A percentile compares a stretch with the other conserved stretches of the same genome.
Evolutionary conservation across 2,113 vertebrate genomes (phyloP).

Genomic region (Ochotona curzoniae): DNA sequence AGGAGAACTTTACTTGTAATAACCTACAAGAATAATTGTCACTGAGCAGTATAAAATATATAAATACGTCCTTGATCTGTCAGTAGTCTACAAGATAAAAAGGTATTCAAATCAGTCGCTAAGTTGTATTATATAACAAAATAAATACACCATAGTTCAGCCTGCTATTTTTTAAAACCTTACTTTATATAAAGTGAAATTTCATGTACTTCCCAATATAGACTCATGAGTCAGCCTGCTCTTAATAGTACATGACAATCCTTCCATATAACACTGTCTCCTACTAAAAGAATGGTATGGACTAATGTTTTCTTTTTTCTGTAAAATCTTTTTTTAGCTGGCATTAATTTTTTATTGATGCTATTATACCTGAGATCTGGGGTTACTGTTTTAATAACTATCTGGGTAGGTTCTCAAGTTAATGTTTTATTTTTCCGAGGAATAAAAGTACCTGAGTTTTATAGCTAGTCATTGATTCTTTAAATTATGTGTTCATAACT

Average conservation of each 20-base stretch:
- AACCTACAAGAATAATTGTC: not conserved
- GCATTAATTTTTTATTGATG: not conserved
- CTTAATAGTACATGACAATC: constrained; percentile 13
- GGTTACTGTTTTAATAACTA: not conserved
- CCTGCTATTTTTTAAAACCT: too few relatives aligned
- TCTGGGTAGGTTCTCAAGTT: not conserved
- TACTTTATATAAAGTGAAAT: too few relatives aligned
- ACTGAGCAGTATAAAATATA: not conserved
- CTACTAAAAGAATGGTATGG: constrained; percentile 46
- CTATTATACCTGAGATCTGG: not conserved
- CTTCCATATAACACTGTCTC: not conserved
- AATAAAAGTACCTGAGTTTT: constrained; percentile 19
- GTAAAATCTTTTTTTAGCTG: not conserved
- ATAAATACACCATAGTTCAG: constrained; percentile 30
- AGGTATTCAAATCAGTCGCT: constrained; percentile 28
- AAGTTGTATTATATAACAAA: constrained; percentile 16
- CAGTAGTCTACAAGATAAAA: not conserved
- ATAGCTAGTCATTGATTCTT: not conserved
- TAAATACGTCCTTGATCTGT: not conserved
- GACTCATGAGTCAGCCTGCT: not conserved
- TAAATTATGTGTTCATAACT: not conserved
- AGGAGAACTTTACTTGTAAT: not conserved
- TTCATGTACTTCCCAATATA: too few relatives aligned
- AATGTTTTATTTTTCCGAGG: not conserved
- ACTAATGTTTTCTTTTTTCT: not conserved